Base-by-base conservation (phyloP, 2,113 vertebrate species). In the Megaceryle torquata region DNA sequence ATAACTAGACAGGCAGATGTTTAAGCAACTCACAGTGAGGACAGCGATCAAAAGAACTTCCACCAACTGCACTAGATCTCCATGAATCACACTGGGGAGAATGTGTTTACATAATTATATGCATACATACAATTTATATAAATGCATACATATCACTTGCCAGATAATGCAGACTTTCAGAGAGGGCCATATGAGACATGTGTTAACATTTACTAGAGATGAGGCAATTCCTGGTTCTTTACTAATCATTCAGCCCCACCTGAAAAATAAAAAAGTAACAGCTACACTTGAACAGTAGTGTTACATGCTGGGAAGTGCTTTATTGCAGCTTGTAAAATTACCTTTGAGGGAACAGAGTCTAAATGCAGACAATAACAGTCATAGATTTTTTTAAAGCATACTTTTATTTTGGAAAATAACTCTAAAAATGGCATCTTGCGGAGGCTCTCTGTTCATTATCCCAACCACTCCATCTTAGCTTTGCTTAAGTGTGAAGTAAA, bases 181-280 rank as follows among this genome's bases (percentile, higher is more conserved):
- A 89, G 69, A 29, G 33, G 79, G 35, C 61, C 48, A 57, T 89
- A 93, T 71, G 88, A 92, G 54, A 84, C 85, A 85, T 88, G 68
- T 92, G 83, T 85, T 96, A 95, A 77, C 89, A 91, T 91, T 97
- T 93, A 89, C 84, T 75, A 95, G 80, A 89, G 91, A 97, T 87
- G 92, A 96, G 79, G 88, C 82, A 88, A 91, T 91, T 94, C 81
- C 78, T 67, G 43, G 83, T 92, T 86, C 74, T 96, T 82, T 90
- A 78, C 84, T 95, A 97, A 97, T 95, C 93, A 95, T 89, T 86
- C 86, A 89, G 90, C 86, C 94, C 84, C 91, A 96, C 95, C 97
- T 94, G 91, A 93, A 95, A 95, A 95, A 96, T 81, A 96, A 93
- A 95, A 95, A 96, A 84, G 77, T 89, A 96, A 95, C 81, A 91